These are phyloP conservation scores for Artibeus jamaicensis DNA, from an alignment of 2,797 vertebrate species.

Conservation along the genomic window DNA sequence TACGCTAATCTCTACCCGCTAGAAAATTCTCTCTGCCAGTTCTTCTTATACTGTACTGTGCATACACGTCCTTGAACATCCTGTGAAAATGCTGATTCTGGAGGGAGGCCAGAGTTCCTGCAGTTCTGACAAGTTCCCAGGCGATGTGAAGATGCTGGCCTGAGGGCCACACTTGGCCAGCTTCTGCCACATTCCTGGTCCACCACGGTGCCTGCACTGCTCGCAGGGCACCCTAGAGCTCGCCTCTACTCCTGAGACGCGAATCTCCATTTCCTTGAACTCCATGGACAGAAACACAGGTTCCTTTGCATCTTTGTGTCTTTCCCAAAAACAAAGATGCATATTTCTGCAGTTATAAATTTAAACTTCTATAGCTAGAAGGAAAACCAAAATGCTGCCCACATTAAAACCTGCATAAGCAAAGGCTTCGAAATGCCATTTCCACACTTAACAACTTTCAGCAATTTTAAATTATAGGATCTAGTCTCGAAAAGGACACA, in stretches of 20 bases:
- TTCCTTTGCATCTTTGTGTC: background rate
- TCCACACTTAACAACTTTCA: background rate
- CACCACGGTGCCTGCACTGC: no score
- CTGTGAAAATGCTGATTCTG: background rate
- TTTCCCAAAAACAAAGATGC: background rate
- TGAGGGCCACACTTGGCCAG: background rate
- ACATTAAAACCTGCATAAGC: background rate
- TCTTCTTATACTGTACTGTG: background rate
- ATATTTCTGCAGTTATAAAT: background rate
- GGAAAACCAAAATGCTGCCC: background rate
- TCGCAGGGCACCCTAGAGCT: background rate
- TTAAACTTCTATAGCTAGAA: background rate
- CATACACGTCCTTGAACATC: fast-evolving
- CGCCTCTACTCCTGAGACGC: background rate
- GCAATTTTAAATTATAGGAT: background rate
- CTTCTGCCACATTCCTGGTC: background rate
- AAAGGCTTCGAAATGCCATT: background rate
- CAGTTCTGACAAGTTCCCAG: background rate
- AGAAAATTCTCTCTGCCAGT: background rate
- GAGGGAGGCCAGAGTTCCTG: fast-evolving
- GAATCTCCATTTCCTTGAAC: background rate
- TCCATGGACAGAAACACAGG: background rate
- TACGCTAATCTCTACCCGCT: fast-evolving
- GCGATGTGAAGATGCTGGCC: background rate
- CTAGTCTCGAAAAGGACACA: background rate